Evolutionary conservation across 2,797 vertebrate genomes (phyloP).

Genomic region (Phaenicophaeus curvirostris): DNA sequence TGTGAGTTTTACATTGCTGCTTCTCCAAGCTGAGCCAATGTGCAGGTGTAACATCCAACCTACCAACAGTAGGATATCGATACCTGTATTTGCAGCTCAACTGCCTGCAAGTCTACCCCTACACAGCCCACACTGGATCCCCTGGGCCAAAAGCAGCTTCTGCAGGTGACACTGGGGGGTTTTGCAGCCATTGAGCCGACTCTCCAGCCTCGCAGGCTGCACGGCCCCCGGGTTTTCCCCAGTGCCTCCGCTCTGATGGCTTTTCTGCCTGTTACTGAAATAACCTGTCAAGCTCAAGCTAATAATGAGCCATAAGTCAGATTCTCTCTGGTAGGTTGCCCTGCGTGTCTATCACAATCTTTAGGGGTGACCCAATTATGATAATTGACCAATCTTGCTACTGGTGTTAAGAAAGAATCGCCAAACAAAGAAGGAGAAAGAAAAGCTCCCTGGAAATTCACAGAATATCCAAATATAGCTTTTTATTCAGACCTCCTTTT

Average conservation of each 20-base stretch:
- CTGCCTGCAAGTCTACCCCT: not conserved
- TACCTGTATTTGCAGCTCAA: rapidly evolving
- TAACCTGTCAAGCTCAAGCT: conserved; percentile 69
- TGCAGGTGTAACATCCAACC: rapidly evolving
- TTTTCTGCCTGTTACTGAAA: conserved; percentile 61
- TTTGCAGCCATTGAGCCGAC: not conserved
- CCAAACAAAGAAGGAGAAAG: conserved; percentile 36
- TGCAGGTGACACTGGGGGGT: not conserved
- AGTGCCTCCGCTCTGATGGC: conserved; percentile 31
- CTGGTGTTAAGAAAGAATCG: conserved; percentile 4
- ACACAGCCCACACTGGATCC: rapidly evolving
- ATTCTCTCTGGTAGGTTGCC: conserved; percentile 74
- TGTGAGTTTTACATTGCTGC: rapidly evolving
- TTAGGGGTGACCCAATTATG: conserved; percentile 81
- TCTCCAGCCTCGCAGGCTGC: not conserved
- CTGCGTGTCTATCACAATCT: conserved; percentile 67
- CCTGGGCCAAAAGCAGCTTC: not conserved
- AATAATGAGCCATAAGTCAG: conserved; percentile 72
- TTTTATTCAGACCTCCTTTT: not conserved
- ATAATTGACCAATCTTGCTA: conserved; percentile 69
- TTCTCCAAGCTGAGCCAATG: not conserved
- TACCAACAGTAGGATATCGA: rapidly evolving
- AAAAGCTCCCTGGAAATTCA: not conserved
- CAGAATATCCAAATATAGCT: not conserved
- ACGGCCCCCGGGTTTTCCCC: not conserved